Conservation (phyloP, 2,797 vertebrate genomes). For the Holocentrus rufus region DNA sequence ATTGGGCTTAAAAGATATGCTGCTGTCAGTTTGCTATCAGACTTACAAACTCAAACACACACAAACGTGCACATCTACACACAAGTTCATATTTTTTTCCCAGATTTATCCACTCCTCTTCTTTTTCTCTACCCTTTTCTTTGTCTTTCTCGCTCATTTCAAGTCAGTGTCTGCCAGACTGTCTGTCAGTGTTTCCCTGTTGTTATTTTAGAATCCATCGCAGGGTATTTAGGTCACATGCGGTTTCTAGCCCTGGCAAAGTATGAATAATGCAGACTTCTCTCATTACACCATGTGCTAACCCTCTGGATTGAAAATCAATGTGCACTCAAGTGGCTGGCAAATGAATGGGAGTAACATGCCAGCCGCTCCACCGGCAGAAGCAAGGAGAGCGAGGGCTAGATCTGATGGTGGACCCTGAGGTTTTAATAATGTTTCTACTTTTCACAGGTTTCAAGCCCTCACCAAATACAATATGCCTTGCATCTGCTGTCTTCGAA, state of each 20-base stretch:
- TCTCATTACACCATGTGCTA: constrained; percentile 72
- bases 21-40: constrained; percentile 43
- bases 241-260: constrained; percentile 57
- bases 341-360: constrained; percentile 54
- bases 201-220: constrained; percentile 64
- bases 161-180: constrained; percentile 48
- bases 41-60: constrained; percentile 41
- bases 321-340: constrained; percentile 68
- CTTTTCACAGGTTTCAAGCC: constrained; percentile 37
- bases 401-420: constrained; percentile 16
- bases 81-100: constrained; percentile 7
- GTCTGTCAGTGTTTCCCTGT: constrained; percentile 59
- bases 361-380: constrained; percentile 18
- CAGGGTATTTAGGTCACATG: constrained; percentile 74
- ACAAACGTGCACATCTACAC: constrained; percentile 3
- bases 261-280: constrained; percentile 76
- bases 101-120: constrained; percentile 29
- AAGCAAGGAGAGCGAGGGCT: constrained; percentile 22
- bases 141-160: constrained; percentile 42
- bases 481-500: constrained; percentile 47
- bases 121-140: constrained; percentile 25
- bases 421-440: constrained; percentile 48
- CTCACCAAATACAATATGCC: constrained; percentile 38
- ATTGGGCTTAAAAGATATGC: constrained; percentile 27
- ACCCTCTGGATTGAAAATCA: constrained; percentile 76